Percentiles rank a stretch among this genome's conserved stretches.
Conservation (phyloP, 2,888 invertebrate genomes). For the Altica lythri region DNA sequence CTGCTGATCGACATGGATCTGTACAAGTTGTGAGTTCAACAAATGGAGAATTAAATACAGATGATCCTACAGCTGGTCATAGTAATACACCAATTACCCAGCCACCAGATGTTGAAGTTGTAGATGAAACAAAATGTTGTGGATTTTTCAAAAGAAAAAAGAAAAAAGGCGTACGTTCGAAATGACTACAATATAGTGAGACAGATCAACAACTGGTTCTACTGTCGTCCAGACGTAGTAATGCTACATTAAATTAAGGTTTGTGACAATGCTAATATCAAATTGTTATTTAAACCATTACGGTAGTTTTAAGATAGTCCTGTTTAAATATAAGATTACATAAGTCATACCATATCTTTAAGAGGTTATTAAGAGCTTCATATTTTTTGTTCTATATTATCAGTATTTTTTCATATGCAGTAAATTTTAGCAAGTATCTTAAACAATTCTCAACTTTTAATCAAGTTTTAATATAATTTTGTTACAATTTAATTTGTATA, state of each 20-base stretch:
- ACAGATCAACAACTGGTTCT: conserved; percentile 58
- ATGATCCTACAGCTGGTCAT: conserved; percentile 95
- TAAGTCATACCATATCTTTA: conserved; percentile 54
- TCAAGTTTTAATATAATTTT: too few species aligned
- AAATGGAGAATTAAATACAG: conserved; percentile 92
- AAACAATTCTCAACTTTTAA: too few species aligned
- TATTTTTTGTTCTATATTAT: too few species aligned
- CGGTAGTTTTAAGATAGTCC: conserved; percentile 56
- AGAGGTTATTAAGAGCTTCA: conserved; percentile 51
- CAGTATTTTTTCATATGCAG: too few species aligned
- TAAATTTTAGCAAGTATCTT: too few species aligned
- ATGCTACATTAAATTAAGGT: conserved; percentile 51
- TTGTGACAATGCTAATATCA: conserved; percentile 50
- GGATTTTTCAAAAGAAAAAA: conserved; percentile 99
- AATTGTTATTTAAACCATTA: conserved; percentile 50
- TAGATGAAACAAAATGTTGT: conserved; percentile 99
- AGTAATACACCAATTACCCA: conserved; percentile 97
- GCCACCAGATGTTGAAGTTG: conserved; percentile 89
- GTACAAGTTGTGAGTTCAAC: conserved; percentile 99
- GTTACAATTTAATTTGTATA: too few species aligned
- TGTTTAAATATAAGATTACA: conserved; percentile 54
- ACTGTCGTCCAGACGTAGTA: conserved; percentile 56
- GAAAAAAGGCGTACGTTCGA: conserved; percentile 75
- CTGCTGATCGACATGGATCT: conserved; percentile 95
- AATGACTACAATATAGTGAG: conserved; percentile 59